phyloP scores from a whole-genome alignment of 2,113 vertebrate genomes.

The Xerus inauris region DNA sequence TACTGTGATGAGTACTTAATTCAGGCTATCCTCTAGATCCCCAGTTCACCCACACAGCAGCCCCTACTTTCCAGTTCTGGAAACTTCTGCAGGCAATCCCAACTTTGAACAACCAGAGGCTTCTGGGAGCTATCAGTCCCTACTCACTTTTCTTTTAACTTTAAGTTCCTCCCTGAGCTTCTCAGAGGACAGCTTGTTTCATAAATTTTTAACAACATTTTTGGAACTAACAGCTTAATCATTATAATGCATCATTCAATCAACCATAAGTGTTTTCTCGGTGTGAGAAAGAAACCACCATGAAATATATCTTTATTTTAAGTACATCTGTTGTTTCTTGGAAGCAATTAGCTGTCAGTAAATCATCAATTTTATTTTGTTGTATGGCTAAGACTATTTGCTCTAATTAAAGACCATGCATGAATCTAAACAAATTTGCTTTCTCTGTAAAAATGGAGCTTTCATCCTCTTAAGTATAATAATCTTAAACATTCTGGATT shows the following conservation, averaged over 20 bases:
- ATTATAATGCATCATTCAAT: conserved; percentile 21
- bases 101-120: neutral
- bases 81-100: neutral
- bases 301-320: conserved; percentile 55
- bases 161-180: neutral
- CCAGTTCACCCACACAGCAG: neutral
- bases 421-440: conserved; percentile 2
- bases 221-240: conserved; percentile 41
- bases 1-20: neutral
- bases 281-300: neutral
- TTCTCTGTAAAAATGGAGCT: neutral
- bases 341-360: conserved; percentile 59
- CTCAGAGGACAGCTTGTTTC: neutral
- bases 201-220: conserved; percentile 43
- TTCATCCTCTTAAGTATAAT: neutral
- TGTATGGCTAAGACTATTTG: conserved; percentile 50
- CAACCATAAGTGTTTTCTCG: neutral
- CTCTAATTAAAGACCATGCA: conserved; percentile 63
- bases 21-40: neutral
- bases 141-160: neutral
- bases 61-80: neutral
- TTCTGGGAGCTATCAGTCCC: too few relatives aligned
- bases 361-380: conserved; percentile 63
- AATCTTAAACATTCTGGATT: neutral
- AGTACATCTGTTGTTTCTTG: conserved; percentile 64